Percentiles rank a stretch among this genome's conserved stretches.
These are phyloP conservation scores for Phoeniculus purpureus DNA, from an alignment of 2,797 vertebrate genomes.

Conservation along the genomic window DNA sequence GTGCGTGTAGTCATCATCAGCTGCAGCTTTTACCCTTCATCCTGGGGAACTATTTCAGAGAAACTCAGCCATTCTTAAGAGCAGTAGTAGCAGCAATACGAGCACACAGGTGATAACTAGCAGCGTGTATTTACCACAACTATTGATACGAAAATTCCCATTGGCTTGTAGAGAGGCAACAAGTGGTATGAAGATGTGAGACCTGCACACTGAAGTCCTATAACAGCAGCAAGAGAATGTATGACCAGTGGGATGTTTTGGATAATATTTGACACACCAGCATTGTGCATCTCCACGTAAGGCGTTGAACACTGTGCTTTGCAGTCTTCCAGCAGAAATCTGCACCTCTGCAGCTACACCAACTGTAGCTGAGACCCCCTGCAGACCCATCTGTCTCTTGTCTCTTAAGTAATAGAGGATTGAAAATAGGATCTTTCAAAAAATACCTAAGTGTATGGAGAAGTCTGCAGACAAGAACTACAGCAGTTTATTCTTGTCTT, in stretches of 20 bases:
- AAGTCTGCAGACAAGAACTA: not conserved
- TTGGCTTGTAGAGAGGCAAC: not conserved
- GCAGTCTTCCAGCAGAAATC: not conserved
- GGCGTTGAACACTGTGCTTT: too few relatives aligned
- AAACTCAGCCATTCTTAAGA: rapidly evolving
- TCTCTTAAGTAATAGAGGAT: not conserved
- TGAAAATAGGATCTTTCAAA: not conserved
- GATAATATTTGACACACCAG: too few relatives aligned
- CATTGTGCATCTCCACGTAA: rapidly evolving
- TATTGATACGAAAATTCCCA: not conserved
- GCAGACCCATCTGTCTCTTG: not conserved
- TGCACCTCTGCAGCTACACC: not conserved
- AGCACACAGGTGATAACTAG: not conserved
- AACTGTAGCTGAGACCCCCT: not conserved
- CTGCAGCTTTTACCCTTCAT: not conserved
- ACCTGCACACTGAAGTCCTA: not conserved
- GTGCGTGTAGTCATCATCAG: too few relatives aligned
- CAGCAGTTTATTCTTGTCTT: not conserved
- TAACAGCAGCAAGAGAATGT: not conserved
- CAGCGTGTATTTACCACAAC: not conserved
- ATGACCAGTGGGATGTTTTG: too few relatives aligned
- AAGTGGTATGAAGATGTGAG: not conserved
- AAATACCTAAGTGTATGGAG: not conserved
- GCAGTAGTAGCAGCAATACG: not conserved
- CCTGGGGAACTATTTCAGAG: not conserved